A percentile compares a stretch with the other conserved stretches of the same genome.
These are phyloP conservation scores for Megaceryle maxima DNA, from an alignment of 2,113 vertebrate species.

Conservation along the genomic window DNA sequence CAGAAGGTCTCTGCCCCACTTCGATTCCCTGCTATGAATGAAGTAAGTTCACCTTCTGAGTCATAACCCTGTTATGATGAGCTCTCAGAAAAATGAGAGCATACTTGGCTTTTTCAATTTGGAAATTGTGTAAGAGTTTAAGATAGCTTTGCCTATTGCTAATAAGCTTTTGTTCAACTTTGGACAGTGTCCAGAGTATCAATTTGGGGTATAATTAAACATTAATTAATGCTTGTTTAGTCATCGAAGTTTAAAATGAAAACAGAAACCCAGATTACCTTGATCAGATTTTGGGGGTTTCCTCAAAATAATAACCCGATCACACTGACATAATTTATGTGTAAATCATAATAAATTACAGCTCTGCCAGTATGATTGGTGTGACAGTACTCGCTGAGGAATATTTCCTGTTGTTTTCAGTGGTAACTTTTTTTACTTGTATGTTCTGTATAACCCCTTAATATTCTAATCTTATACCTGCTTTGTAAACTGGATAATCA, in stretches of 20 bases:
- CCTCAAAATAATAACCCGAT: not conserved
- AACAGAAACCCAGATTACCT: not conserved
- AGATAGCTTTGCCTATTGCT: not conserved
- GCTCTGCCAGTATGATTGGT: not conserved
- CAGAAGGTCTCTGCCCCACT: constrained; percentile 92
- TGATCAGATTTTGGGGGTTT: not conserved
- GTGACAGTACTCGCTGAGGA: not conserved
- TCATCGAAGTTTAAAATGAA: not conserved
- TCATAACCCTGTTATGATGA: not conserved
- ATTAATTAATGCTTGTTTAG: not conserved
- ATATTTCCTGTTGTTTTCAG: not conserved
- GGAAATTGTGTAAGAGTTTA: not conserved
- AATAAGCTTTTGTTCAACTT: not conserved
- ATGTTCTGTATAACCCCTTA: not conserved
- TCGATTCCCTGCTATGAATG: constrained; percentile 92
- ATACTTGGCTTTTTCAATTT: not conserved
- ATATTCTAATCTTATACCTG: not conserved
- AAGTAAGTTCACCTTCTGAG: constrained; percentile 78
- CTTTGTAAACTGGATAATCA: not conserved
- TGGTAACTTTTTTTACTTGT: not conserved
- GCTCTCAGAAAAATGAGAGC: not conserved
- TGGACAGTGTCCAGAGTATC: not conserved
- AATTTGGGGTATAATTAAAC: not conserved
- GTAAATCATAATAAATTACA: not conserved
- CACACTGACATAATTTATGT: not conserved